phyloP scores from a whole-genome alignment of 2,797 vertebrate species.

The Sebastes variabilis region DNA sequence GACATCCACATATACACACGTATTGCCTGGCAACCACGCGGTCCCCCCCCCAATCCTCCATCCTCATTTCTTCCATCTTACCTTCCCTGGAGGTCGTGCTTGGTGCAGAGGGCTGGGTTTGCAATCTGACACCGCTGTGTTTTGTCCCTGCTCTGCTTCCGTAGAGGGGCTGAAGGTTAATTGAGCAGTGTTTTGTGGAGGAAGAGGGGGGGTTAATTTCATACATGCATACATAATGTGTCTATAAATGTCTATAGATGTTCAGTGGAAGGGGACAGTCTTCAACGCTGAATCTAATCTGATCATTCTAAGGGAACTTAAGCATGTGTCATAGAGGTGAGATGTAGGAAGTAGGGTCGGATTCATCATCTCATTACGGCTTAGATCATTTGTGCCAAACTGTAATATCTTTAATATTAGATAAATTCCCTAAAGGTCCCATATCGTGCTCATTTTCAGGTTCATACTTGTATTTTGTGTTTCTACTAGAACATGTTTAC shows the following conservation, averaged over 20 bases:
- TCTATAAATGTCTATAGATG: not conserved
- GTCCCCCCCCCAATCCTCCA: conserved; percentile 10
- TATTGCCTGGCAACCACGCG: conserved; percentile 61
- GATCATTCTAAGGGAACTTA: not conserved
- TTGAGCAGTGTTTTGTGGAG: conserved; percentile 1
- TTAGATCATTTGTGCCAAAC: not conserved
- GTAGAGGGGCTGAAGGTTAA: conserved; percentile 8
- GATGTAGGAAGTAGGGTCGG: not conserved
- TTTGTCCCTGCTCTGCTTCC: conserved; percentile 19
- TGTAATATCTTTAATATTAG: too few species aligned
- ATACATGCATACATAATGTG: not conserved
- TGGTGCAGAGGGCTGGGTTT: conserved; percentile 6
- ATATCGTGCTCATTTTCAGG: too few species aligned
- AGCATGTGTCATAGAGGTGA: not conserved
- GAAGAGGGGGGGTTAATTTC: not conserved
- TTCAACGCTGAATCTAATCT: not conserved
- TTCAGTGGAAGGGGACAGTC: not conserved
- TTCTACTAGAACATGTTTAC: too few species aligned
- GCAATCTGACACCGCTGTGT: conserved; percentile 52
- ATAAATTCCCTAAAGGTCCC: too few species aligned
- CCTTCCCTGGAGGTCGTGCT: conserved; percentile 51
- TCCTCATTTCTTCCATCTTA: conserved; percentile 42
- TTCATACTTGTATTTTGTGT: too few species aligned
- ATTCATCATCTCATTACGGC: not conserved
- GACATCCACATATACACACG: conserved; percentile 60